Percentiles rank a stretch among this genome's conserved stretches.
Conservation (phyloP, 2,797 vertebrate genomes). For the Chromis chromis region DNA sequence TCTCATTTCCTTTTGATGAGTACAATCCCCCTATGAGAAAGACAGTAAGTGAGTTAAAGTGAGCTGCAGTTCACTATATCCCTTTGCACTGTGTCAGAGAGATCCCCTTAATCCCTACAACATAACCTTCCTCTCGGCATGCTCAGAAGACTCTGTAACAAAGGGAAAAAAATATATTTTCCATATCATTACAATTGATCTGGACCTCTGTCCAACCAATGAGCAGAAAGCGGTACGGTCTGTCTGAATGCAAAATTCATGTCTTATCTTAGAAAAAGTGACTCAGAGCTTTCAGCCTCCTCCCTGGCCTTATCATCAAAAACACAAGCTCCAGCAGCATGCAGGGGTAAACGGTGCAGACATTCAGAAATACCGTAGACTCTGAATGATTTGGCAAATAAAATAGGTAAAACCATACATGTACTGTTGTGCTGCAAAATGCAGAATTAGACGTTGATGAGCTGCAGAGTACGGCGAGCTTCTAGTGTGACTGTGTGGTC, state of each 20-base stretch:
- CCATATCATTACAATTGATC: slow-evolving; percentile 42
- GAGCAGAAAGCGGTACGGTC: slow-evolving; percentile 13
- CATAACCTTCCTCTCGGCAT: background rate
- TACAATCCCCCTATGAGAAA: background rate
- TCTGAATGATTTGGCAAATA: slow-evolving; percentile 14
- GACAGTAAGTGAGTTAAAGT: background rate
- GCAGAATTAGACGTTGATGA: slow-evolving; percentile 11
- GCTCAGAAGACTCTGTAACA: slow-evolving; percentile 10
- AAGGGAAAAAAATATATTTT: background rate
- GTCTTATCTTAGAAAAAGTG: slow-evolving; percentile 60
- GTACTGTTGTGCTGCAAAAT: background rate
- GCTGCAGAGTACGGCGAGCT: background rate
- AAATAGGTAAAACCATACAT: slow-evolving; percentile 16
- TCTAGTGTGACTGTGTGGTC: background rate
- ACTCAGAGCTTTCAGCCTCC: slow-evolving; percentile 41
- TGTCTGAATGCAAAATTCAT: slow-evolving; percentile 40
- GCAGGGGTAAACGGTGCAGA: slow-evolving; percentile 28
- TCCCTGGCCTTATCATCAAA: slow-evolving; percentile 66
- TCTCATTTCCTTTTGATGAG: background rate
- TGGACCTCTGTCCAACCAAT: slow-evolving; percentile 10
- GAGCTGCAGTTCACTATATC: background rate
- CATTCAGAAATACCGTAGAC: slow-evolving; percentile 19
- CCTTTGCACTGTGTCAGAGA: background rate
- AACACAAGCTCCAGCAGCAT: slow-evolving; percentile 51
- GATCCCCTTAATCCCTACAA: background rate